Percentiles rank a stretch among this genome's conserved stretches.
These are phyloP conservation scores for Myzus persicae DNA, from an alignment of 1,140 invertebrate genomes.

Conservation along the genomic window DNA sequence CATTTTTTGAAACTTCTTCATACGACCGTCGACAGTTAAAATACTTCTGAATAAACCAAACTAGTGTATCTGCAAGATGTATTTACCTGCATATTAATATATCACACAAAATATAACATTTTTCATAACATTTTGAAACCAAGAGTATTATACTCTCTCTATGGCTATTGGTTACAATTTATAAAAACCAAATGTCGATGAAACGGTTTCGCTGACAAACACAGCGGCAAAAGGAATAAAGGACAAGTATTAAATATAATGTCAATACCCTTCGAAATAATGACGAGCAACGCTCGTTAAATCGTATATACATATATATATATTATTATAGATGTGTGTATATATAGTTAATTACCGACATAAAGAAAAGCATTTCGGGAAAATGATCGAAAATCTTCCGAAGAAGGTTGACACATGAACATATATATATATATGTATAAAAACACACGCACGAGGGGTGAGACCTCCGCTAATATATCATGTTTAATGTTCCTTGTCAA, in stretches of 20 bases:
- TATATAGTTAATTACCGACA: background rate
- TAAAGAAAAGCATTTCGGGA: background rate
- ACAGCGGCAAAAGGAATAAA: too few species aligned
- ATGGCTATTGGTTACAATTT: too few species aligned
- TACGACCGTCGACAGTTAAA: background rate
- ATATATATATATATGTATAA: background rate
- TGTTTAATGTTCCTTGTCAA: conserved; percentile 56
- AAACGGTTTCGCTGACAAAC: too few species aligned
- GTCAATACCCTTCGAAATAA: too few species aligned
- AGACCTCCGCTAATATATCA: conserved; percentile 40
- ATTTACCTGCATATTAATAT: background rate
- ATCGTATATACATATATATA: too few species aligned
- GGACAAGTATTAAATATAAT: too few species aligned
- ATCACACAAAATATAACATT: background rate
- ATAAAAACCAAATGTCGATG: too few species aligned
- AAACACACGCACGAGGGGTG: background rate
- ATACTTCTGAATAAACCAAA: background rate
- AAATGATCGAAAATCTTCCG: background rate
- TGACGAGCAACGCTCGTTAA: too few species aligned
- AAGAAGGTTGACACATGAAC: background rate
- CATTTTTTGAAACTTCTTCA: background rate
- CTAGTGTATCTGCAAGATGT: background rate
- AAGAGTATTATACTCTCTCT: background rate
- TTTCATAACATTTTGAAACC: background rate
- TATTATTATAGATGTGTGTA: too few species aligned